Evolutionary conservation across 1,140 invertebrate species (phyloP).

Genomic region (Tribolium castaneum): DNA sequence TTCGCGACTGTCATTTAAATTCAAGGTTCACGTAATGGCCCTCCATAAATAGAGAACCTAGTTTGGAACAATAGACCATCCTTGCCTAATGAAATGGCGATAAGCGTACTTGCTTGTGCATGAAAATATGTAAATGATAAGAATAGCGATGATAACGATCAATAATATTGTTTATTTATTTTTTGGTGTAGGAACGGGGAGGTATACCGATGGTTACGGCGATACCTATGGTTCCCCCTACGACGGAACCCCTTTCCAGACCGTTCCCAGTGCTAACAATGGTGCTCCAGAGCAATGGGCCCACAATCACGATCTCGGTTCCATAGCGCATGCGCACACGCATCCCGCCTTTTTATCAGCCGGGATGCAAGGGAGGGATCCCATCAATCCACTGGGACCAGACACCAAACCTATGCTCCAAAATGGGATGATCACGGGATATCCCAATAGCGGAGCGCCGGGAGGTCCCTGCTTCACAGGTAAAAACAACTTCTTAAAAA

Average conservation of each 20-base stretch:
- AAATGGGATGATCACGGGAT: conserved; percentile 77
- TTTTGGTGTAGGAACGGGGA: conserved; percentile 65
- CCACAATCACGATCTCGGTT: conserved; percentile 59
- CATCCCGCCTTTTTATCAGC: conserved; percentile 72
- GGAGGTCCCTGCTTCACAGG: conserved; percentile 83
- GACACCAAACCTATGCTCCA: conserved; percentile 81
- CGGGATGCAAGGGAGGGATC: conserved; percentile 64
- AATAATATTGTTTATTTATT: conserved; percentile 34
- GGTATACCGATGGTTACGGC: conserved; percentile 76
- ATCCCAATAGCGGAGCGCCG: conserved; percentile 69
- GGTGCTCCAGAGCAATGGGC: conserved; percentile 67
- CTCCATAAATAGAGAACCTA: conserved; percentile 25
- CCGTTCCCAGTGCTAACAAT: conserved; percentile 77
- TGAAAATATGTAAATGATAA: conserved; percentile 2
- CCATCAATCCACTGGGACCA: conserved; percentile 65
- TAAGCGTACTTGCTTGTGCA: conserved; percentile 1
- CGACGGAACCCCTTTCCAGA: conserved; percentile 82
- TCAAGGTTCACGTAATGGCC: conserved; percentile 21
- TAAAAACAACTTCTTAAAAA: conserved; percentile 41
- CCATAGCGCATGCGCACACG: conserved; percentile 64
- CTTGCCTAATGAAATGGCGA: neutral
- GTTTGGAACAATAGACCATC: conserved; percentile 33
- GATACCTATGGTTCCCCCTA: conserved; percentile 72
- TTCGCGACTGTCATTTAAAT: conserved; percentile 26
- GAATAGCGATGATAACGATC: neutral